Evolutionary conservation across 2,797 vertebrate species (phyloP), one percentile per base, ranked within the genome.

Genomic region (Hyperoplus lanceolatus): DNA sequence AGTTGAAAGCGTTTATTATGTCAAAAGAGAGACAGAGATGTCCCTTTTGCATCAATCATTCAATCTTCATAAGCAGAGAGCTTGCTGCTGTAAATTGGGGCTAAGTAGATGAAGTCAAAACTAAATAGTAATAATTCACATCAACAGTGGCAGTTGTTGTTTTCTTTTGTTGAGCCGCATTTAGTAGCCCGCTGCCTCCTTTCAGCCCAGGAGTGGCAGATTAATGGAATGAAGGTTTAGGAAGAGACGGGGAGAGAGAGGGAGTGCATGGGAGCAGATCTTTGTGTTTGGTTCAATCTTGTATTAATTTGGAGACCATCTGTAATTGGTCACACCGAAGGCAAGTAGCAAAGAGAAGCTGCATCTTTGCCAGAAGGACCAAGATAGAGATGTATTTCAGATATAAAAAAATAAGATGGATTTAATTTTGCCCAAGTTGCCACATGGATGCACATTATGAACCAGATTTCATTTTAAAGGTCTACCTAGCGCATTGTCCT

Each of bases 71-170:
- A 81, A 76, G 80, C 83, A 74, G 63, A 83, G 74, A 77, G 75
- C 76, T 81, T 78, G 83, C 81, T 81, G 83, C 81, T 82, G 81
- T 87, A 88, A 90, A 90, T 63, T 73, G 80, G 78, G 76, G 73
- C 88, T 85, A 90, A 91, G 90, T 89, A 83, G 87, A 88, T 8
- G 61, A 83, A 83, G 88, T 87, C 29, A 29, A 29, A 29, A 29
- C 29, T 29, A 91, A 90, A 92, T 87, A 87, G 77, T 84, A 84
- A 91, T 92, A 82, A 81, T 81, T 93, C 83, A 87, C 89, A 90
- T 89, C 86, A 90, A 74, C 82, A 53, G 77, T 83, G 82, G 86
- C 88, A 84, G 87, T 86, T 87, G 86, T 85, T 88, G 77, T 90
- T 87, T 90, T 80, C 81, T 81, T 87, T 79, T 86, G 90, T 89